These are phyloP conservation scores for Camelus dromedarius DNA, from an alignment of 2,113 vertebrate species.

Conservation along the genomic window DNA sequence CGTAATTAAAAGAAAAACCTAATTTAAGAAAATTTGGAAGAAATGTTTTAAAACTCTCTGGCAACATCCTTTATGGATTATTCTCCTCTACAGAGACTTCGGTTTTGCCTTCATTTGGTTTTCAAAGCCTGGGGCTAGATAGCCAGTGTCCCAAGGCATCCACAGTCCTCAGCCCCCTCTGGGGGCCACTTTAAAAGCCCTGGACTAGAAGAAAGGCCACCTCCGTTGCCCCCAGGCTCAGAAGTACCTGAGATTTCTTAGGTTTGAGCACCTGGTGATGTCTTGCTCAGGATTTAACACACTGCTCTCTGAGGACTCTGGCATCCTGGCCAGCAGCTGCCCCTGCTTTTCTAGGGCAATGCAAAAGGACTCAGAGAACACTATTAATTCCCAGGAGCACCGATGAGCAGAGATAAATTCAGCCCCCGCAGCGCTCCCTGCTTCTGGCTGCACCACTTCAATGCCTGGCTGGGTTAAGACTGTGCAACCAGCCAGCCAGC, in stretches of 20 bases:
- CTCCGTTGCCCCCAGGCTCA: background rate
- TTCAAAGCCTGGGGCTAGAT: slow-evolving; percentile 46
- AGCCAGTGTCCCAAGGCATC: background rate
- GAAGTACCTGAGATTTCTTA: background rate
- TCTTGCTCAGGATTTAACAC: background rate
- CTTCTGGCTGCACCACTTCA: background rate
- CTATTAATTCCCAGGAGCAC: background rate
- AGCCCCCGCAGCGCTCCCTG: background rate
- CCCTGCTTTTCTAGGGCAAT: background rate
- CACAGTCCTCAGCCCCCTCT: background rate
- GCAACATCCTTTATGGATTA: slow-evolving; percentile 72
- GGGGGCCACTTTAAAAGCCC: background rate
- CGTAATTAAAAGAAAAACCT: slow-evolving; percentile 81
- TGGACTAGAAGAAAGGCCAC: background rate
- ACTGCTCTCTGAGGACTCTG: background rate
- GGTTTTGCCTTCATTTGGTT: slow-evolving; percentile 62
- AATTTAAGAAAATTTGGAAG: slow-evolving; percentile 79
- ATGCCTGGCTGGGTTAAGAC: background rate
- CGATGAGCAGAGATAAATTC: background rate
- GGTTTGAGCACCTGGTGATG: background rate
- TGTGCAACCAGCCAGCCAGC: background rate
- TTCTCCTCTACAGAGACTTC: slow-evolving; percentile 50
- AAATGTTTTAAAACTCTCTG: slow-evolving; percentile 53
- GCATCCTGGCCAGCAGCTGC: background rate
- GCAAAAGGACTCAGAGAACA: background rate